Conservation (phyloP, 2,797 vertebrate genomes). For the Micromesistius poutassou region DNA sequence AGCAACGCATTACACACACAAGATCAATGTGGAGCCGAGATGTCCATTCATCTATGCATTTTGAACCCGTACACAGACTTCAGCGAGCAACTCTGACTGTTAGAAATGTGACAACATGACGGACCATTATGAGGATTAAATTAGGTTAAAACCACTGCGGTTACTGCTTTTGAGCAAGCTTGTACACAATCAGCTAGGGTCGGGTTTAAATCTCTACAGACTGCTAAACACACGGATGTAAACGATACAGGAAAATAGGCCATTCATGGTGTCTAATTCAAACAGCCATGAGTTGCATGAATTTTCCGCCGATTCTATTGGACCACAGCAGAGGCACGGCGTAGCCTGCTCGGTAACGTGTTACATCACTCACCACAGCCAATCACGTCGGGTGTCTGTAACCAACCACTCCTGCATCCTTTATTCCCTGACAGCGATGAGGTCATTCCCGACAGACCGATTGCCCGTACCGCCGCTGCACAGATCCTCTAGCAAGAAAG, state of each 20-base stretch:
- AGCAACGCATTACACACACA: neutral
- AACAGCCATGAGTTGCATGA: neutral
- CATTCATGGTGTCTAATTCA: neutral
- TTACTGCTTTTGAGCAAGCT: neutral
- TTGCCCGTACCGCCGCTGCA: slow-evolving; percentile 19
- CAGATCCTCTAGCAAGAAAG: neutral
- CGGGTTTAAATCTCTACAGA: neutral
- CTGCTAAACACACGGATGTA: neutral
- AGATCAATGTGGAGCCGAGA: neutral
- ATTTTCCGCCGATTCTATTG: slow-evolving; percentile 56
- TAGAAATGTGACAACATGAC: neutral
- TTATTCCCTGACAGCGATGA: slow-evolving; percentile 69
- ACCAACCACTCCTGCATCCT: slow-evolving; percentile 84
- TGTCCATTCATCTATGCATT: neutral
- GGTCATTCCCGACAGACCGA: slow-evolving; percentile 58
- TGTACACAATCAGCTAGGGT: neutral
- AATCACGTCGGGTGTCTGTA: slow-evolving; percentile 88
- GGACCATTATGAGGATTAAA: neutral
- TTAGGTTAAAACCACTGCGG: neutral
- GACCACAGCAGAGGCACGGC: slow-evolving; percentile 80
- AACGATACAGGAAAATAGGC: neutral
- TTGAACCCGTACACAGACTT: neutral
- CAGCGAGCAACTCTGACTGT: neutral
- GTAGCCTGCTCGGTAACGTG: slow-evolving; percentile 85
- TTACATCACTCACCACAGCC: slow-evolving; percentile 98